Evolutionary conservation across 2,113 vertebrate species (phyloP).

Genomic region (Pao palembangensis): DNA sequence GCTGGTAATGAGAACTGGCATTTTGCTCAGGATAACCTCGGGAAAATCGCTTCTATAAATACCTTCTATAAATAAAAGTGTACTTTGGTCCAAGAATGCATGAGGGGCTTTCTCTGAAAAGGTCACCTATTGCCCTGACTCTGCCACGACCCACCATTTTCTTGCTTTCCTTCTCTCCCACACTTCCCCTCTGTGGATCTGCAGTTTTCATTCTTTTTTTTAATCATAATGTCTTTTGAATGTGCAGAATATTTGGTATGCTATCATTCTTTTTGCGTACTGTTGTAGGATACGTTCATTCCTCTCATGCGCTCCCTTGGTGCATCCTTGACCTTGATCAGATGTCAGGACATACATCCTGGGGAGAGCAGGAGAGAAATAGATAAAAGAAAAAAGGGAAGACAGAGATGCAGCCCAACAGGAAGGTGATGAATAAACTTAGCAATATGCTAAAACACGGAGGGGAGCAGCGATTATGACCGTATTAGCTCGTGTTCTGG

Average conservation of each 20-base stretch:
- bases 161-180: conserved; percentile 30
- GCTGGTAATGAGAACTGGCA: conserved; percentile 81
- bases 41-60: conserved; percentile 82
- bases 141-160: conserved; percentile 26
- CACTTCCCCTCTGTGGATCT: conserved; percentile 13
- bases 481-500: no score
- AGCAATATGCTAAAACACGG: conserved; percentile 13
- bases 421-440: neutral
- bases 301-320: conserved; percentile 12
- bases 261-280: conserved; percentile 45
- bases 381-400: conserved; percentile 1
- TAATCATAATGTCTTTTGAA: conserved; percentile 32
- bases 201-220: conserved; percentile 5
- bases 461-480: conserved; percentile 6
- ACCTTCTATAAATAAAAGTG: conserved; percentile 80
- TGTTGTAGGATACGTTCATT: conserved; percentile 15
- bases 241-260: conserved; percentile 7
- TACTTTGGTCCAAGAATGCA: conserved; percentile 68
- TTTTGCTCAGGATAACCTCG: conserved; percentile 77
- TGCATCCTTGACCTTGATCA: conserved; percentile 36
- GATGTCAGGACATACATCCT: conserved; percentile 18
- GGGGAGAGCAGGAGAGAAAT: neutral
- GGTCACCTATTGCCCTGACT: conserved; percentile 69
- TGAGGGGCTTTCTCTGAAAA: conserved; percentile 69
- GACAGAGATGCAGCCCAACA: conserved; percentile 7